phyloP scores from a whole-genome alignment of 2,797 vertebrate genomes.

The Anas georgica region DNA sequence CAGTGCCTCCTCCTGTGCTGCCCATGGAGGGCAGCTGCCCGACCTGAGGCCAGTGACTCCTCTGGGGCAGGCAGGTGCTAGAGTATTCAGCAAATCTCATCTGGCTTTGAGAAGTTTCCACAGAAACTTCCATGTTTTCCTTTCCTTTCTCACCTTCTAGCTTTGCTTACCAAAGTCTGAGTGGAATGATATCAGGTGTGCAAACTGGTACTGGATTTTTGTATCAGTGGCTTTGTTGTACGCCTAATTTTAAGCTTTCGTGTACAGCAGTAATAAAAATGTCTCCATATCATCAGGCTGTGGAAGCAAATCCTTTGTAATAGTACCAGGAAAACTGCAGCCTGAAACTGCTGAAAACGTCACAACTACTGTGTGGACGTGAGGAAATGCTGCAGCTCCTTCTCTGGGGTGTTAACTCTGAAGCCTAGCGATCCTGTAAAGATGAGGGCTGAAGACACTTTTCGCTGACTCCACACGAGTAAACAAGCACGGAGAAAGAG shows the following conservation, averaged over 20 bases:
- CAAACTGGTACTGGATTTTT: background rate
- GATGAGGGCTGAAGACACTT: background rate
- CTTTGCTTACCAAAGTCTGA: background rate
- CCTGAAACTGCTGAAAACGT: background rate
- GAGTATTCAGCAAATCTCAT: background rate
- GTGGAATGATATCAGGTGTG: background rate
- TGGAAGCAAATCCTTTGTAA: background rate
- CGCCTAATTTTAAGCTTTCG: background rate
- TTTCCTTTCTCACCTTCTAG: background rate
- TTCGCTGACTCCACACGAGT: background rate
- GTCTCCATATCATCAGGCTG: background rate
- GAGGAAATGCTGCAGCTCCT: background rate
- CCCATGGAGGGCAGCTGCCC: background rate
- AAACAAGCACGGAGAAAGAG: background rate
- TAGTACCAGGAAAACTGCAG: background rate
- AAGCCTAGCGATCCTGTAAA: background rate
- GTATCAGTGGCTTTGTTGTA: background rate
- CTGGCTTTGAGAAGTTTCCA: background rate
- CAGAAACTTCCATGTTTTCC: background rate
- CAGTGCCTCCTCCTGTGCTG: background rate
- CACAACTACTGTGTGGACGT: background rate
- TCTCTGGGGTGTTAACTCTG: background rate
- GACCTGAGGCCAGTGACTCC: background rate
- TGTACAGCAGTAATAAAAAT: background rate
- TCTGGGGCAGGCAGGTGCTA: background rate